Evolutionary conservation across 1,140 invertebrate species (phyloP).

Genomic region (Drosophila azteca): DNA sequence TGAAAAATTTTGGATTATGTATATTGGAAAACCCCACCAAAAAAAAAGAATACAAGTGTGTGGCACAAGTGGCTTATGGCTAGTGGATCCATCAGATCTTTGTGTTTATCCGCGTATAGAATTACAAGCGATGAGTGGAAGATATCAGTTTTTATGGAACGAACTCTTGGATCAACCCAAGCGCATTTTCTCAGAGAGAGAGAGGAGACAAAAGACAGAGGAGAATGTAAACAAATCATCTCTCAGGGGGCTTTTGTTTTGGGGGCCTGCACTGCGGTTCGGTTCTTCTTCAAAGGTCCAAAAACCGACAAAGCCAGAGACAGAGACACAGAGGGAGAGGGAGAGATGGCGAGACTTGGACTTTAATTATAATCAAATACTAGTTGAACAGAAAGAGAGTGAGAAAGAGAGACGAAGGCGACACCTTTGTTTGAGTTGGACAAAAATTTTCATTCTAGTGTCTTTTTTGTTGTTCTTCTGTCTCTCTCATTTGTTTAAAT

Average conservation of each 20-base stretch:
- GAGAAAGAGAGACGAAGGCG: conserved; percentile 16
- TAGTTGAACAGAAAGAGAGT: conserved; percentile 26
- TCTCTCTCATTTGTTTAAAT: conserved; percentile 71
- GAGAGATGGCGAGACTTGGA: conserved; percentile 28
- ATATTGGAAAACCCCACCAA: conserved; percentile 29
- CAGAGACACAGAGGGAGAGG: conserved; percentile 28
- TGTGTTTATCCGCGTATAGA: conserved; percentile 37
- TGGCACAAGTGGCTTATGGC: not conserved
- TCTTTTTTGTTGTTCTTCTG: conserved; percentile 47
- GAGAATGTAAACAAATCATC: conserved; percentile 46
- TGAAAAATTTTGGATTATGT: conserved; percentile 39
- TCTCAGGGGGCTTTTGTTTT: conserved; percentile 8
- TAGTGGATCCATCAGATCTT: conserved; percentile 11
- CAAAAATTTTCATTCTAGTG: conserved; percentile 2
- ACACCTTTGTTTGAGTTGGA: conserved; percentile 63
- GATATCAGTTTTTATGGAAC: conserved; percentile 15
- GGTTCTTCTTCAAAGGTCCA: conserved; percentile 35
- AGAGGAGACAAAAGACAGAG: no score
- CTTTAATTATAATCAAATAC: conserved; percentile 77
- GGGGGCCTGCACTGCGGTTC: conserved; percentile 11
- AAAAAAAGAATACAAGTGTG: conserved; percentile 28
- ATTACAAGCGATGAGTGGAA: conserved; percentile 37
- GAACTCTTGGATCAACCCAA: conserved; percentile 24
- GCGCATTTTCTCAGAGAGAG: conserved; percentile 5
- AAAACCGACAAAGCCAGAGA: conserved; percentile 29